These are phyloP conservation scores for Chelon auratus DNA, from an alignment of 2,797 vertebrate species.

Conservation along the genomic window DNA sequence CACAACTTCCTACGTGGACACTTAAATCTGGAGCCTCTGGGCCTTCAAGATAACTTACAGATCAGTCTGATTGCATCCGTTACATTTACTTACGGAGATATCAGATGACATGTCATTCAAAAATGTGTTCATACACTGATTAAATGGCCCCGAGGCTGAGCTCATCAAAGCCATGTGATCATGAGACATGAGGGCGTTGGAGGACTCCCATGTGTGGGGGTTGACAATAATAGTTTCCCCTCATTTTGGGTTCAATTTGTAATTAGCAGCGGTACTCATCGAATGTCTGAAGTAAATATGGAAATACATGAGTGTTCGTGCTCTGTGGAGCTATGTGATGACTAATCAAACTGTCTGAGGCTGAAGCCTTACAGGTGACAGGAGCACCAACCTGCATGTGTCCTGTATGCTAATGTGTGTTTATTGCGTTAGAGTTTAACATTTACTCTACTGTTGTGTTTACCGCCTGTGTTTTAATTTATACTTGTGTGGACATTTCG, in stretches of 20 bases:
- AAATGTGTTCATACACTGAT: slow-evolving; percentile 1
- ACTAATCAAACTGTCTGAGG: slow-evolving; percentile 3
- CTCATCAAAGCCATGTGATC: slow-evolving; percentile 26
- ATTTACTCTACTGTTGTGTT: neutral
- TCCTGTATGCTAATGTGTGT: neutral
- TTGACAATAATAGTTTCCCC: slow-evolving; percentile 28
- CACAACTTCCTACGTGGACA: slow-evolving; percentile 43
- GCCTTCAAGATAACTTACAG: neutral
- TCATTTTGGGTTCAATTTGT: slow-evolving; percentile 12
- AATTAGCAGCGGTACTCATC: no score
- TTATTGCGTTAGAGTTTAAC: neutral
- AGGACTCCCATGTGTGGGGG: neutral
- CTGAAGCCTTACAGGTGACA: neutral
- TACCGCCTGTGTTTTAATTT: neutral
- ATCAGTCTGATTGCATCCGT: neutral
- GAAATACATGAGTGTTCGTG: slow-evolving; percentile 9
- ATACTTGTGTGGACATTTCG: neutral
- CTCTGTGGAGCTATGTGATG: neutral
- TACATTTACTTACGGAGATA: neutral
- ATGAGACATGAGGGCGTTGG: slow-evolving; percentile 15
- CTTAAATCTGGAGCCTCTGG: slow-evolving; percentile 8
- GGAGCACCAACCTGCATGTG: neutral
- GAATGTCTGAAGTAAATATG: neutral
- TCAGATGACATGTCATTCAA: slow-evolving; percentile 38
- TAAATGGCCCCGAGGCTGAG: slow-evolving; percentile 13